Evolutionary conservation across 2,888 invertebrate genomes (phyloP).

Genomic region (Xanthia icteritia): DNA sequence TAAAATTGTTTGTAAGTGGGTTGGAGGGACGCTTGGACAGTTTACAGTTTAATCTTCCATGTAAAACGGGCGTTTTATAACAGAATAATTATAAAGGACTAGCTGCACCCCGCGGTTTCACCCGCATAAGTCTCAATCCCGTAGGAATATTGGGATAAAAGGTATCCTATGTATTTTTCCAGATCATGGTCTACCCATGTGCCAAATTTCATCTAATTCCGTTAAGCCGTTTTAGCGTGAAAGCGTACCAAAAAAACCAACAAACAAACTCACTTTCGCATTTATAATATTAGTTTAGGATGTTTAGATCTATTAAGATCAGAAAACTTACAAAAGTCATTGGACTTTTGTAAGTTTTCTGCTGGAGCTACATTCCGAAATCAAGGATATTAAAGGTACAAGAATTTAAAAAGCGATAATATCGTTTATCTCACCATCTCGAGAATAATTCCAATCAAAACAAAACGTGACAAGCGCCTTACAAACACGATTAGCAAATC

Average conservation of each 20-base stretch:
- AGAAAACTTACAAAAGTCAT: no score
- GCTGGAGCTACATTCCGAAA: background rate
- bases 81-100: no score
- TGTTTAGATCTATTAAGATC: background rate
- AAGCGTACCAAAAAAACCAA: no score
- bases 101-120: no score
- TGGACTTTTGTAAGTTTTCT: background rate
- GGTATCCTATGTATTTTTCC: no score
- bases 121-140: no score
- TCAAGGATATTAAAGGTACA: background rate
- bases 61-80: background rate
- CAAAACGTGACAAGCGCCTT: slow-evolving; percentile 48
- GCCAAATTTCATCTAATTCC: no score
- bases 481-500: slow-evolving; percentile 54
- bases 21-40: background rate
- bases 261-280: no score
- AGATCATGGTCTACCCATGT: no score
- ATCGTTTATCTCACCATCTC: background rate
- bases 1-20: slow-evolving; percentile 19
- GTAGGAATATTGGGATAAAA: no score
- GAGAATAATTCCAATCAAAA: slow-evolving; percentile 1
- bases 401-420: background rate
- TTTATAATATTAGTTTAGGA: background rate
- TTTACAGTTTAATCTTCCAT: background rate
- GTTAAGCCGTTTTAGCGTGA: no score